phyloP scores from a whole-genome alignment of 2,113 vertebrate genomes.

The Alouatta palliata region DNA sequence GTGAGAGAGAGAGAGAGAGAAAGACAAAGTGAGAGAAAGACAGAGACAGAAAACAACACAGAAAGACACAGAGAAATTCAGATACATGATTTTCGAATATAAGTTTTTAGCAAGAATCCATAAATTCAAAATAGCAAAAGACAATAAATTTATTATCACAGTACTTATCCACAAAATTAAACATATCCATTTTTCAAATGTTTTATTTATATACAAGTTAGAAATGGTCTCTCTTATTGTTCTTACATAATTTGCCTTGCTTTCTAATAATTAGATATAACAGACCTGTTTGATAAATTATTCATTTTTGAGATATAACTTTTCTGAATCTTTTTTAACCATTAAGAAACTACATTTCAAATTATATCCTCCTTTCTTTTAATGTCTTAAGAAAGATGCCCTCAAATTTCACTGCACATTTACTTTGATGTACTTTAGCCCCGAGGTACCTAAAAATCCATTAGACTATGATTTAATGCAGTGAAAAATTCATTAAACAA shows the following conservation, averaged over 20 bases:
- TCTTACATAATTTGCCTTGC: neutral
- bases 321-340: neutral
- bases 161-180: neutral
- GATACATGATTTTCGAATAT: neutral
- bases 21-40: neutral
- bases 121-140: neutral
- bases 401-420: neutral
- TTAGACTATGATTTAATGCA: neutral
- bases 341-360: neutral
- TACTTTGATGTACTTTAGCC: neutral
- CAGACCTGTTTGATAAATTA: neutral
- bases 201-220: neutral
- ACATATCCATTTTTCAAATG: neutral
- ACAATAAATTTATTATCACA: neutral
- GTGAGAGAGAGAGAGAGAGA: neutral
- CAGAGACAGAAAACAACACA: neutral
- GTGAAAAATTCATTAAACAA: neutral
- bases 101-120: neutral
- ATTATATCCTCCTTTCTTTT: neutral
- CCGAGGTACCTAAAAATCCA: neutral
- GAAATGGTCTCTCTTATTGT: neutral
- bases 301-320: constrained; percentile 30
- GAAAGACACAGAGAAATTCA: neutral
- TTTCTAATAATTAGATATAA: neutral
- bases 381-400: neutral